Evolutionary conservation across 2,797 vertebrate genomes (phyloP), one percentile per base, ranked within the genome.

Genomic region (Phalanger gymnotis): DNA sequence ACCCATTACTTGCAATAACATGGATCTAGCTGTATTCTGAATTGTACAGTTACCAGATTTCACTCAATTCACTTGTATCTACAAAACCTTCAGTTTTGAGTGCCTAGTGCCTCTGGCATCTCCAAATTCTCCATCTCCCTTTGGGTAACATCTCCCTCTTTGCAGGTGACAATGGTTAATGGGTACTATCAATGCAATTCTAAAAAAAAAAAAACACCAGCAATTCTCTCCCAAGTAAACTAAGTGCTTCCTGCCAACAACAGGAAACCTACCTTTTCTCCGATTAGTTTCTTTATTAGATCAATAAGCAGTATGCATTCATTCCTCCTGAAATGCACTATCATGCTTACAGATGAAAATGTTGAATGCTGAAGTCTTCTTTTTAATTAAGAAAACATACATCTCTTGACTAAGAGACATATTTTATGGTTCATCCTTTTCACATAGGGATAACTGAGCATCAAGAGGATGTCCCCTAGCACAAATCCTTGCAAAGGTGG

Each of bases 221-320:
- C 22, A 47, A 81, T 3, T 47, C 73, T 81, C 73, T 47, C 73
- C 73, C 73, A 47, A 81, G 40, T 22, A 47, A 81, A 81, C 22
- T 81, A 81, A 9, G 53, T 96, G 93, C 95, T 93, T 92, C 92
- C 87, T 93, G 55, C 57, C 91, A 95, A 53, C 87, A 94, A 57
- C 87, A 31, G 34, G 25, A 92, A 95, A 92, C 47, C 66, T 92
- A 93, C 89, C 94, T 96, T 91, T 96, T 97, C 87, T 47, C 90
- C 92, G 96, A 96, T 95, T 27, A 92, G 96, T 51, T 96, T 96
- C 94, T 96, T 94, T 93, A 89, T 92, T 93, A 95, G 94, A 90
- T 28, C 91, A 95, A 66, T 94, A 93, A 94, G 90, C 58, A 94
- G 55, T 81, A 92, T 94, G 91, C 96, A 92, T 54, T 96, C 92